phyloP scores from a whole-genome alignment of 2,888 invertebrate genomes.

The Stenotaenia linearis region DNA sequence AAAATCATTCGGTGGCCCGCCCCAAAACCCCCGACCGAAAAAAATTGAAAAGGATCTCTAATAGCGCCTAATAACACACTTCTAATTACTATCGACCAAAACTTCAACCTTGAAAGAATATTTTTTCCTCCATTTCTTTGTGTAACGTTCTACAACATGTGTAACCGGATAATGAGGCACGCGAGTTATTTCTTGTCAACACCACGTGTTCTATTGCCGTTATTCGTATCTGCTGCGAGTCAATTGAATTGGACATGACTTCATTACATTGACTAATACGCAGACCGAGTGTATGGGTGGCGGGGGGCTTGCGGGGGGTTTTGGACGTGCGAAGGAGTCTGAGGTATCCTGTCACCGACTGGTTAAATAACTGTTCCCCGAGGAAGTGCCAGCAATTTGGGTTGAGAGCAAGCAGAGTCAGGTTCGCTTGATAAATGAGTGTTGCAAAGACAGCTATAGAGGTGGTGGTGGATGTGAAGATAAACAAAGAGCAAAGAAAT shows the following conservation, averaged over 20 bases:
- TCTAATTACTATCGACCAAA: background rate
- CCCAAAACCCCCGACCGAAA: background rate
- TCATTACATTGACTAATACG: constrained; percentile 8
- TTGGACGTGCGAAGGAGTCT: background rate
- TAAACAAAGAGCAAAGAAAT: constrained; percentile 12
- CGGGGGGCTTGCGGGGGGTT: background rate
- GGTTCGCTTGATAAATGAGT: background rate
- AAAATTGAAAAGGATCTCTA: background rate
- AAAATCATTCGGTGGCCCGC: background rate
- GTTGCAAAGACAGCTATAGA: background rate
- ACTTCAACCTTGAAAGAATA: background rate
- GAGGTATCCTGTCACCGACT: constrained; percentile 19
- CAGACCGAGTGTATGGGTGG: background rate
- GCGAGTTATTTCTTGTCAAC: background rate
- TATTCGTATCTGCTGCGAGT: background rate
- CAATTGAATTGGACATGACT: constrained; percentile 11
- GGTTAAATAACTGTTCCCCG: constrained; percentile 14
- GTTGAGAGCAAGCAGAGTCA: constrained; percentile 1
- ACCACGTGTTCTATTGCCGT: background rate
- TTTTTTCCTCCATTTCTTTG: background rate
- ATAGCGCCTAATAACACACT: background rate
- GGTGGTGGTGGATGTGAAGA: background rate
- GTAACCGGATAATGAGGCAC: background rate
- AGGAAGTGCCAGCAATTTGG: background rate
- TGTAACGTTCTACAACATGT: background rate